A percentile compares a stretch with the other conserved stretches of the same genome.
Conservation (phyloP, 2,797 vertebrate genomes). For the Melanotaenia nigrans region DNA sequence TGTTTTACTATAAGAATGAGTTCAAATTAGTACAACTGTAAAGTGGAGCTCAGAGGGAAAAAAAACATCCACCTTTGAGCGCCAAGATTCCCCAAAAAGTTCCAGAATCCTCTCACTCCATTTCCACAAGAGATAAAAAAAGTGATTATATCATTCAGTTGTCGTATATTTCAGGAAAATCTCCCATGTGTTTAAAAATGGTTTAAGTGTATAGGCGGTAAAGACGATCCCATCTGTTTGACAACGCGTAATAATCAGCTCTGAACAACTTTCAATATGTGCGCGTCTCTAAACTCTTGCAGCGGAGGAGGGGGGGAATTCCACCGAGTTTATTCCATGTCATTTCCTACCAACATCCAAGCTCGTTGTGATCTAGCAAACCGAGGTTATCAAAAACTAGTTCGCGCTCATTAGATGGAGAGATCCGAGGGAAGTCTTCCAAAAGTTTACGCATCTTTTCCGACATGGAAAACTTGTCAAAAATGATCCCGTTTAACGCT, state of each 20-base stretch:
- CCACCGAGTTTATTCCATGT: slow-evolving; percentile 40
- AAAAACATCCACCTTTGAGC: slow-evolving; percentile 63
- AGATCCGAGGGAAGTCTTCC: slow-evolving; percentile 55
- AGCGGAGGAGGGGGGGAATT: slow-evolving; percentile 12
- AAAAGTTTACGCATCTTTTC: slow-evolving; percentile 74
- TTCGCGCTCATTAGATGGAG: slow-evolving; percentile 19
- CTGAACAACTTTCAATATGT: slow-evolving; percentile 57
- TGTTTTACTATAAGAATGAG: slow-evolving; percentile 32
- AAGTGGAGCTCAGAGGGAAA: slow-evolving; percentile 8
- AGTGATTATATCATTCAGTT: slow-evolving; percentile 27
- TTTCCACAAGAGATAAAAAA: slow-evolving; percentile 40
- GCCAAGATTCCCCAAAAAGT: slow-evolving; percentile 64
- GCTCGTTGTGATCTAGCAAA: slow-evolving; percentile 27
- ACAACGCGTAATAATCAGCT: slow-evolving; percentile 41
- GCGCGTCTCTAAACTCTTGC: slow-evolving; percentile 44
- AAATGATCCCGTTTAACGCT: slow-evolving; percentile 26
- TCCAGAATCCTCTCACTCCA: slow-evolving; percentile 64
- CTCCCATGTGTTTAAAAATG: slow-evolving; percentile 47
- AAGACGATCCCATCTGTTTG: slow-evolving; percentile 61
- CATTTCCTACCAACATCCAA: slow-evolving; percentile 52
- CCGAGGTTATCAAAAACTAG: slow-evolving; percentile 28
- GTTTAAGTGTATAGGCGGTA: slow-evolving; percentile 20
- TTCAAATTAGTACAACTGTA: slow-evolving; percentile 20
- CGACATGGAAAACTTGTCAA: slow-evolving; percentile 38
- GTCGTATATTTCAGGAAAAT: slow-evolving; percentile 21